A percentile compares a stretch with the other conserved stretches of the same genome.
phyloP scores from a whole-genome alignment of 2,797 vertebrate species.

The Paramormyrops hopkinsi region DNA sequence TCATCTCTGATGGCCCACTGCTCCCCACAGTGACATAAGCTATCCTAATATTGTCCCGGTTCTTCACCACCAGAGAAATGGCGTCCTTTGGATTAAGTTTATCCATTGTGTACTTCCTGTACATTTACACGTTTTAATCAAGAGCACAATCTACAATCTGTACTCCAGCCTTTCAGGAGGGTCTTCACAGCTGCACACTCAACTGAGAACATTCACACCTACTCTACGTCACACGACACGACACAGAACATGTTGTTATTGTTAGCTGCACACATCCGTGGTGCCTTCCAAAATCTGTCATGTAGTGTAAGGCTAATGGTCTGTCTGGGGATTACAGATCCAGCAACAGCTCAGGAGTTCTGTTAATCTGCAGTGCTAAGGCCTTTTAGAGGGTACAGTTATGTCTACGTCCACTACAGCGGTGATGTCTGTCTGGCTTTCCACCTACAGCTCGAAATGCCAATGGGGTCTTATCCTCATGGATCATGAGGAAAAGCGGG shows the following conservation, averaged over 20 bases:
- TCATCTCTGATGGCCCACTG: neutral
- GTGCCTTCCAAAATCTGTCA: conserved; percentile 19
- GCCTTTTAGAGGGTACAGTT: neutral
- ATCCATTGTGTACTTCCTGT: neutral
- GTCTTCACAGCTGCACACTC: neutral
- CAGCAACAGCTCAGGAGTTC: neutral
- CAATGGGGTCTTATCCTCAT: conserved; percentile 1
- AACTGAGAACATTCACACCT: neutral
- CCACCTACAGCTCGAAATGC: neutral
- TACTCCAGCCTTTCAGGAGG: neutral
- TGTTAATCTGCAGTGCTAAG: neutral
- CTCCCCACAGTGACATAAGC: neutral
- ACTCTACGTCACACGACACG: neutral
- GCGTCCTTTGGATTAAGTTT: neutral
- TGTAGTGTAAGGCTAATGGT: neutral
- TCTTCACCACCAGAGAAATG: neutral
- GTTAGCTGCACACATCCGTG: neutral
- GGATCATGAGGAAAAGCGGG: neutral
- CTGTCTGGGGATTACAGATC: neutral
- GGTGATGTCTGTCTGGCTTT: neutral
- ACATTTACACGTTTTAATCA: neutral
- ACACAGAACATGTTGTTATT: neutral
- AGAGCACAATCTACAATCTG: neutral
- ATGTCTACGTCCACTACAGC: neutral
- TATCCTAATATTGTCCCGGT: neutral